phyloP scores from a whole-genome alignment of 92 coral and sea anemone species.

The Siderastrea siderea region DNA sequence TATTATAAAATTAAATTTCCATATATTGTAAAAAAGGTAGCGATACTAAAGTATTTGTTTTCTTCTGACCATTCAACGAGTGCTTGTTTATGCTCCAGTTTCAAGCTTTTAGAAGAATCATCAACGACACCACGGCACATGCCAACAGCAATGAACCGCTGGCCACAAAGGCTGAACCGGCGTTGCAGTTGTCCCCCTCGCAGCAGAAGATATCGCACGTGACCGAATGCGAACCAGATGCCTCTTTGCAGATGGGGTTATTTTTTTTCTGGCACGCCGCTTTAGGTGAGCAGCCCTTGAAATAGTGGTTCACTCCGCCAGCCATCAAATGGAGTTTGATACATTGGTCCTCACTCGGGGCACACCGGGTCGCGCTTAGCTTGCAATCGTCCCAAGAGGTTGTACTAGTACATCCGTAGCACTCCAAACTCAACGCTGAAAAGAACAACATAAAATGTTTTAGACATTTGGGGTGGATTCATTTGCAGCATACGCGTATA shows the following conservation, averaged over 20 bases:
- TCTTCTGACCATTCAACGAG: neutral
- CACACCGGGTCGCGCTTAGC: neutral
- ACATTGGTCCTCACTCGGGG: slow-evolving; percentile 5
- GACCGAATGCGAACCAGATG: neutral
- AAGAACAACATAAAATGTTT: neutral
- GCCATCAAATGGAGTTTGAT: neutral
- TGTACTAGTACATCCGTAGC: neutral
- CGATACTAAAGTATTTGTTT: too few relatives aligned
- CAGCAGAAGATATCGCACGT: slow-evolving; percentile 29
- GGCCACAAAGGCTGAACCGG: neutral
- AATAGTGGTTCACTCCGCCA: neutral
- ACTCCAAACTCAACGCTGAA: slow-evolving; percentile 20
- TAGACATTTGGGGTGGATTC: neutral
- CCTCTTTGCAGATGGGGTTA: slow-evolving; percentile 6
- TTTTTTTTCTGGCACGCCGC: neutral
- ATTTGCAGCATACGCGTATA: too few relatives aligned
- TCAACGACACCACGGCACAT: slow-evolving; percentile 2
- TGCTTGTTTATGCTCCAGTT: neutral
- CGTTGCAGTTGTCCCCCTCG: slow-evolving; percentile 18
- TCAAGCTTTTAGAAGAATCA: neutral
- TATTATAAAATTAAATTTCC: too few relatives aligned
- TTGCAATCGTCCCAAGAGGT: slow-evolving; percentile 24
- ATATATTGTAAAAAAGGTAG: too few relatives aligned
- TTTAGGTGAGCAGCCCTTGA: slow-evolving; percentile 8
- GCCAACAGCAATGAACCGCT: neutral